These are phyloP conservation scores for Lordiphosa andalusiaca DNA, from an alignment of 2,888 invertebrate genomes.

Conservation along the genomic window DNA sequence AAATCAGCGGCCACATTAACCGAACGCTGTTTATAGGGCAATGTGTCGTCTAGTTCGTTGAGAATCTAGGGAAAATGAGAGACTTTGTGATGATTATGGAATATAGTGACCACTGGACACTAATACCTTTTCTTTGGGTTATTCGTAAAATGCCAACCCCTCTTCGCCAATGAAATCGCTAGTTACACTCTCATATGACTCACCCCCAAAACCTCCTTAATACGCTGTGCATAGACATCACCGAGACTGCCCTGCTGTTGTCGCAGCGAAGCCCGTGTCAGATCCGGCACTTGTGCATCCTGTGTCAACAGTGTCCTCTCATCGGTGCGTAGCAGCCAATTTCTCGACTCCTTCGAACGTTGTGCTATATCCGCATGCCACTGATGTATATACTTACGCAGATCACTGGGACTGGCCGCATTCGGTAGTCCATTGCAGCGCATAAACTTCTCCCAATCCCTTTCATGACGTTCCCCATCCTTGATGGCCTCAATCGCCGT, in stretches of 20 bases:
- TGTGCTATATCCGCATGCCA: conserved; percentile 75
- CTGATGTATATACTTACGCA: conserved; percentile 80
- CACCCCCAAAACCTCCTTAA: conserved; percentile 79
- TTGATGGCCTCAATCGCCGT: conserved; percentile 75
- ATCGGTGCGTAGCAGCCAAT: conserved; percentile 79
- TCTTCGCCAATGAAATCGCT: background rate
- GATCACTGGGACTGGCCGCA: conserved; percentile 78
- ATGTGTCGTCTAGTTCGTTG: conserved; percentile 76
- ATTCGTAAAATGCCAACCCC: too few relatives aligned
- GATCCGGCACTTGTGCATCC: conserved; percentile 72
- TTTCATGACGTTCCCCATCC: conserved; percentile 64
- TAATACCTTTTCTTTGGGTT: too few relatives aligned
- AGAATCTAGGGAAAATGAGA: conserved; percentile 67
- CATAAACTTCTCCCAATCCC: conserved; percentile 80
- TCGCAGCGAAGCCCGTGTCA: conserved; percentile 73
- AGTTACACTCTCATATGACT: conserved; percentile 9
- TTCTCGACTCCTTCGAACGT: conserved; percentile 70
- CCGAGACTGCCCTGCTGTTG: conserved; percentile 78
- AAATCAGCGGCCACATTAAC: conserved; percentile 71
- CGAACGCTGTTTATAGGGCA: conserved; percentile 59
- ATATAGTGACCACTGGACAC: too few relatives aligned
- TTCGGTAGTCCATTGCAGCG: conserved; percentile 80
- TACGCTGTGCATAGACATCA: conserved; percentile 77
- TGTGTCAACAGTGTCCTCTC: conserved; percentile 80
- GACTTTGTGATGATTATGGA: too few relatives aligned